Evolutionary conservation across 2,797 vertebrate genomes (phyloP).

Genomic region (Pseudomugil gertrudae): DNA sequence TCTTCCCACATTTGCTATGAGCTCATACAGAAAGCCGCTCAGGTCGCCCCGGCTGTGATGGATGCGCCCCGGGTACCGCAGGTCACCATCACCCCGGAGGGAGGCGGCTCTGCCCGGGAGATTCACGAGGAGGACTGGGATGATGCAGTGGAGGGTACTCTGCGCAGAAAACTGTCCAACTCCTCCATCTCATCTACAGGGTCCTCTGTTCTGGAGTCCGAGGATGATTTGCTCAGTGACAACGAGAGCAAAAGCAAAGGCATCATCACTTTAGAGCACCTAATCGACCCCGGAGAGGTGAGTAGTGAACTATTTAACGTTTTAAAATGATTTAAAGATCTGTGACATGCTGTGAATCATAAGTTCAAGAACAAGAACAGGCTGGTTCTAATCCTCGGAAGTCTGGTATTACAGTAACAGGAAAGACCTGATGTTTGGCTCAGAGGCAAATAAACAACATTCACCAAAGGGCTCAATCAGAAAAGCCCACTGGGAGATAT

Average conservation of each 20-base stretch:
- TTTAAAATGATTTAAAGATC: not conserved
- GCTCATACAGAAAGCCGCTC: slow-evolving; percentile 72
- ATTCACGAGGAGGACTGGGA: slow-evolving; percentile 82
- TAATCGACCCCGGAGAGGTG: slow-evolving; percentile 88
- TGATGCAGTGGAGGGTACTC: slow-evolving; percentile 69
- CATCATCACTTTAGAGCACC: slow-evolving; percentile 89
- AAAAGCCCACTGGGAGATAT: slow-evolving; percentile 30
- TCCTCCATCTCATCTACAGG: slow-evolving; percentile 96
- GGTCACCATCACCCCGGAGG: slow-evolving; percentile 92
- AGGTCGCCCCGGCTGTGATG: slow-evolving; percentile 60
- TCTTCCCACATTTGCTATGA: slow-evolving; percentile 67
- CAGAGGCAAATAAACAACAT: slow-evolving; percentile 27
- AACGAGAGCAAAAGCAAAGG: slow-evolving; percentile 93
- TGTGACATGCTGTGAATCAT: not conserved
- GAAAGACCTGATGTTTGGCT: slow-evolving; percentile 29
- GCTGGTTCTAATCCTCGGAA: not conserved
- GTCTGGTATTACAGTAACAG: slow-evolving; percentile 18
- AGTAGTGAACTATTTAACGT: slow-evolving; percentile 36
- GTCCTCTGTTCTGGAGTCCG: slow-evolving; percentile 92
- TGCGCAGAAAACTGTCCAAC: slow-evolving; percentile 89
- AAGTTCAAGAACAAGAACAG: not conserved
- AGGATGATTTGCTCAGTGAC: slow-evolving; percentile 95
- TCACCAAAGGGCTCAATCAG: slow-evolving; percentile 38
- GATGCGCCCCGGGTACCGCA: slow-evolving; percentile 84
- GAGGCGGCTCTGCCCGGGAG: slow-evolving; percentile 76